Evolutionary conservation across 2,888 invertebrate genomes (phyloP).

Genomic region (Scotopteryx bipunctaria): DNA sequence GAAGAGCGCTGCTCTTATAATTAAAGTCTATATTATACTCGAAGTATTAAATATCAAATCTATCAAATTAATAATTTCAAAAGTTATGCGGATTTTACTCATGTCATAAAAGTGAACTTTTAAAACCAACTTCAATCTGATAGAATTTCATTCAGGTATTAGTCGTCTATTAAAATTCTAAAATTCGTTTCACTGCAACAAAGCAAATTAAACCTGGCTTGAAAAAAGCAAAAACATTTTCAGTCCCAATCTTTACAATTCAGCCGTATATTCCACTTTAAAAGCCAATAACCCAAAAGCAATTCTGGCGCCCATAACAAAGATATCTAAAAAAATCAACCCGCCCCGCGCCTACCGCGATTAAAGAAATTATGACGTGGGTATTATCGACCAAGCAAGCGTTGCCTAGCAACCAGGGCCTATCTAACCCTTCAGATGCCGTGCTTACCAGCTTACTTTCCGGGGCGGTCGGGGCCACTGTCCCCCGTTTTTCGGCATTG

Average conservation of each 20-base stretch:
- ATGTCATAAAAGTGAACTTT: no score
- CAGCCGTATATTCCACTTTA: slow-evolving; percentile 14
- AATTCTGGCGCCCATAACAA: slow-evolving; percentile 41
- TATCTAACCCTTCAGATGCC: slow-evolving; percentile 75
- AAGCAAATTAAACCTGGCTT: no score
- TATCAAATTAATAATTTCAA: no score
- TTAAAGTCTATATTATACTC: no score
- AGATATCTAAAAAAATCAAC: slow-evolving; percentile 49
- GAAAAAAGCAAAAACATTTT: neutral
- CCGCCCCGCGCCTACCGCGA: slow-evolving; percentile 53
- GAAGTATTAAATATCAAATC: no score
- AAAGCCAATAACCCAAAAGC: slow-evolving; percentile 36
- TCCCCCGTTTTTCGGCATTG: slow-evolving; percentile 81
- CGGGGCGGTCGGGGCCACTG: slow-evolving; percentile 50
- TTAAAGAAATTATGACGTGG: slow-evolving; percentile 75
- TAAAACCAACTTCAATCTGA: no score
- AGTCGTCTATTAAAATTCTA: neutral
- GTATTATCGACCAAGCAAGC: slow-evolving; percentile 74
- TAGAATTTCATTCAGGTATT: no score
- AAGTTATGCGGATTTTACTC: no score
- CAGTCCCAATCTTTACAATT: neutral
- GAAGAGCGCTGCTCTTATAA: no score
- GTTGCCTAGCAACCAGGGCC: slow-evolving; percentile 74
- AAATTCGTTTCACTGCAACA: neutral
- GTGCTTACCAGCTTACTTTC: slow-evolving; percentile 68